These are phyloP conservation scores for Scaptomyza polygonia DNA, from an alignment of 2,888 invertebrate species.

Conservation along the genomic window DNA sequence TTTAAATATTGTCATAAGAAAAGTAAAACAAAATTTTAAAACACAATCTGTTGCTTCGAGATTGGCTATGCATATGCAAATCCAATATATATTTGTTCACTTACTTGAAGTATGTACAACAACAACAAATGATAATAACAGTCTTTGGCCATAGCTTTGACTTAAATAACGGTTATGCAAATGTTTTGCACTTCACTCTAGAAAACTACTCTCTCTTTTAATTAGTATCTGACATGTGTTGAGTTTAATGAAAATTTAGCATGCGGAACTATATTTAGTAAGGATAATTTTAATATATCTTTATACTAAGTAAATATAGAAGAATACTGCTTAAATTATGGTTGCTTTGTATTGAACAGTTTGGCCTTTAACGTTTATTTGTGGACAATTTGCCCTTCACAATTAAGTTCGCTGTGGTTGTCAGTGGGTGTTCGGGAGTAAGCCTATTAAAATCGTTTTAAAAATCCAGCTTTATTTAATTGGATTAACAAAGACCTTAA, in stretches of 20 bases:
- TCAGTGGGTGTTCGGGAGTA: too few species aligned
- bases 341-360: not conserved
- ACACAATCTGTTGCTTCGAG: conserved; percentile 12
- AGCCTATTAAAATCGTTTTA: too few species aligned
- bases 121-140: conserved; percentile 20
- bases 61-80: conserved; percentile 3
- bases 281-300: too few species aligned
- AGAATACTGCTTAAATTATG: not conserved
- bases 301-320: not conserved
- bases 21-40: not conserved
- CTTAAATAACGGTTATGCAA: conserved; percentile 33
- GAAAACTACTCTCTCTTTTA: not conserved
- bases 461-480: too few species aligned
- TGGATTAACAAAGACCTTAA: too few species aligned
- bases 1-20: not conserved
- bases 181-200: conserved; percentile 19
- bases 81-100: not conserved
- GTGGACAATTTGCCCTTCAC: too few species aligned
- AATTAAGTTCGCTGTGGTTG: too few species aligned
- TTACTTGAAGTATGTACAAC: conserved; percentile 14
- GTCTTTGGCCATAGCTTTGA: not conserved
- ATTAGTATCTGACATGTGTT: not conserved
- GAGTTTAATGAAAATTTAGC: not conserved
- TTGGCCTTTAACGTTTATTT: too few species aligned
- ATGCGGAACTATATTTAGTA: too few species aligned